Evolutionary conservation across 2,888 invertebrate species (phyloP).

Genomic region (Teleogryllus oceanicus): DNA sequence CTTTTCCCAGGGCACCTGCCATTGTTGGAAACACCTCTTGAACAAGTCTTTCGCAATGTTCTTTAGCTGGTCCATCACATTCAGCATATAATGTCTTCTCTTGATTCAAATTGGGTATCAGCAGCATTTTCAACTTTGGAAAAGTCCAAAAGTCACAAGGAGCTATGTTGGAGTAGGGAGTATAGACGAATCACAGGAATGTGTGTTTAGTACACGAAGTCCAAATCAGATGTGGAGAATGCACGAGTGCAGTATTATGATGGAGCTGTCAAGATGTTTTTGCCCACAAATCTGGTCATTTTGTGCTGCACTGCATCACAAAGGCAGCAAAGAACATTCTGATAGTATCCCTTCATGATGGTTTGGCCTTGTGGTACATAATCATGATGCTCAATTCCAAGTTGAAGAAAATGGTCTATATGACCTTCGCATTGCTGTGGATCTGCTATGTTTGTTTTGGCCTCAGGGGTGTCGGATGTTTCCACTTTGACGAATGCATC

Average conservation of each 20-base stretch:
- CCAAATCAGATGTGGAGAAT: slow-evolving; percentile 25
- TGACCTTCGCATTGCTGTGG: neutral
- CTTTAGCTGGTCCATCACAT: neutral
- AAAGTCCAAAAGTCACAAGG: neutral
- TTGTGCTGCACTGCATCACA: slow-evolving; percentile 21
- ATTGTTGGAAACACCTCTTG: neutral
- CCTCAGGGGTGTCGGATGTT: neutral
- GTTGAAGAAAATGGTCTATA: neutral
- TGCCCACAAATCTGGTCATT: slow-evolving; percentile 22
- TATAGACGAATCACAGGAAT: neutral
- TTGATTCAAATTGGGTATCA: neutral
- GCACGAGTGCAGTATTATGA: slow-evolving; percentile 22
- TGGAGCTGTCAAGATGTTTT: slow-evolving; percentile 23
- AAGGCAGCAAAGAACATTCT: slow-evolving; percentile 9
- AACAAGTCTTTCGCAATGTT: neutral
- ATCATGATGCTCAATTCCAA: neutral
- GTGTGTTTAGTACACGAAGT: neutral
- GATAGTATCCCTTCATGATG: no score
- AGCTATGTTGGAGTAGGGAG: neutral
- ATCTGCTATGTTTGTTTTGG: neutral
- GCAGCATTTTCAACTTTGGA: neutral
- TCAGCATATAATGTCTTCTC: neutral
- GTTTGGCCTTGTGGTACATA: no score
- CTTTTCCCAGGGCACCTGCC: neutral
- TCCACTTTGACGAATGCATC: neutral